Conservation (phyloP, 2,797 vertebrate genomes). For the Ptychobarbus kaznakovi region DNA sequence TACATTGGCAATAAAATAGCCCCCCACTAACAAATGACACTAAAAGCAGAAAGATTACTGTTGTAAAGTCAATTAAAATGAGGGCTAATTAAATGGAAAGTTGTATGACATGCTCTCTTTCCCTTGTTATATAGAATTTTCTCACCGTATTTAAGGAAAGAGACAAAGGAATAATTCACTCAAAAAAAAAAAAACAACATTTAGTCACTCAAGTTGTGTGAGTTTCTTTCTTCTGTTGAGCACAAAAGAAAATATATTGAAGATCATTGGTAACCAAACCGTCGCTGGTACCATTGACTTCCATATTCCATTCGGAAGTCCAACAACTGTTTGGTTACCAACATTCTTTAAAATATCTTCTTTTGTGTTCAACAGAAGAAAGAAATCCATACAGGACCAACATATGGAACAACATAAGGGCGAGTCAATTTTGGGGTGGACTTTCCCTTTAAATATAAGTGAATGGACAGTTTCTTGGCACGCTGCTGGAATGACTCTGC, state of each 20-base stretch:
- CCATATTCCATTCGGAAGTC: background rate
- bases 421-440: background rate
- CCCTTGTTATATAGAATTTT: constrained; percentile 7
- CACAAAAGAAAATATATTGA: background rate
- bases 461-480: background rate
- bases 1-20: constrained; percentile 22
- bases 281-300: background rate
- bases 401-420: background rate
- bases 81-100: constrained; percentile 24
- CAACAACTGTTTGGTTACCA: background rate
- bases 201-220: background rate
- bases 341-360: background rate
- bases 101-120: background rate
- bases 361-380: background rate
- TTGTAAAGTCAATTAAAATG: constrained; percentile 22
- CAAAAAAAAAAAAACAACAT: background rate
- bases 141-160: background rate
- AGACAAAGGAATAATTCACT: background rate
- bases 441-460: background rate
- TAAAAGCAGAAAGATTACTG: background rate
- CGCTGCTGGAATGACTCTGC: background rate
- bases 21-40: constrained; percentile 11
- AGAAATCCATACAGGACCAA: background rate
- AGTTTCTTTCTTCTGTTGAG: background rate
- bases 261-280: background rate